Evolutionary conservation across 1,140 invertebrate species (phyloP), one percentile per base, ranked within the genome.

Genomic region (Drosophila pachea): DNA sequence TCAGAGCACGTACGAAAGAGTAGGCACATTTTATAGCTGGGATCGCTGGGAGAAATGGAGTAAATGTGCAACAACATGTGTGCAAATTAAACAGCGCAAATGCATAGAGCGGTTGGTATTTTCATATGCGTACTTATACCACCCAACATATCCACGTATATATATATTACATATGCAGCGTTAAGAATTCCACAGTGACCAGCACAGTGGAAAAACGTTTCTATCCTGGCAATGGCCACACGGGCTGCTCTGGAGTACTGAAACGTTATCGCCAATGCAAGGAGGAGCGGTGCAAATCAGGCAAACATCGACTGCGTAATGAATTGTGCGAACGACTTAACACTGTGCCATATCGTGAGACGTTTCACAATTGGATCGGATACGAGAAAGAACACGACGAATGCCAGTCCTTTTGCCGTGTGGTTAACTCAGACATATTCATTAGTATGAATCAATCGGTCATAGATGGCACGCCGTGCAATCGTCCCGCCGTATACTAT

Each of bases 401-500:
- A 45, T 98, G 97, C 89, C 93, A 94, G 64, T 90, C 97, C 47
- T 96, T 96, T 90, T 98, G 97, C 84, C 92, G 94, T 38, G 94
- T 96, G 5, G 91, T 93, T 29, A 94, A 94, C 8, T 93, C 93
- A 78, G 93, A 93, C 75, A 97, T 97, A 90, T 97, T 97, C 86
- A 95, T 95, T 29, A 95, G 95, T 5, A 91, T 97, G 75, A 95
- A 95, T 73, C 92, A 94, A 66, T 92, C 91, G 36, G 95, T 96
- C 8, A 91, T 93, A 8, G 96, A 98, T 89, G 97, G 97, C 7
- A 97, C 96, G 22, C 91, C 92, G 1, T 97, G 94, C 87, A 90
- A 90, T 63, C 90, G 91, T 75, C 91, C 93, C 45, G 89, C 92
- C 38, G 92, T 91, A 74, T 84, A 84, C 45, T 82, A 75, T 76